A percentile compares a stretch with the other conserved stretches of the same genome.
Evolutionary conservation across 30 jellyfish, hydroid and myxozoan genomes (phyloP).

Genomic region (Aurelia coerulea): DNA sequence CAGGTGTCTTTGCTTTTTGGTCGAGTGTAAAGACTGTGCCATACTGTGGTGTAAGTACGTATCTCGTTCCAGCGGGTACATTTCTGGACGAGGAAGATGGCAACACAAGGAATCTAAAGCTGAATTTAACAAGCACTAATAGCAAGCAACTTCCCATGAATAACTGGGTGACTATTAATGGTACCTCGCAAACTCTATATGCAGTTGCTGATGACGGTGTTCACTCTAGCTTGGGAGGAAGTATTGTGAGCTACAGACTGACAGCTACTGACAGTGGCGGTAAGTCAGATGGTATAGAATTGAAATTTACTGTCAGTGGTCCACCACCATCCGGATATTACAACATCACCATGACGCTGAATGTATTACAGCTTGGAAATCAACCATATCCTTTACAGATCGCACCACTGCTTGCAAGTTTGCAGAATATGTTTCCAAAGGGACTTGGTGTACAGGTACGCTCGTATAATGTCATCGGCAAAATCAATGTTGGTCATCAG

Average conservation of each 20-base stretch:
- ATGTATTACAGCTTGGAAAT: not conserved
- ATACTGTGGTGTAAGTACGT: conserved; percentile 47
- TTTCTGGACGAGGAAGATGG: conserved; percentile 92
- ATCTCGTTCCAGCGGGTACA: conserved; percentile 52
- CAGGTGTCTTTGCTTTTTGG: too few species aligned
- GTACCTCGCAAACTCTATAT: conserved; percentile 26
- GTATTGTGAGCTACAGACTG: not conserved
- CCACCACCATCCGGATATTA: conserved; percentile 54
- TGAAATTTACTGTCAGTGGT: conserved; percentile 9
- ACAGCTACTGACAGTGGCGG: conserved; percentile 63
- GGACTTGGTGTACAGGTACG: conserved; percentile 39
- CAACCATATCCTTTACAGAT: conserved; percentile 42
- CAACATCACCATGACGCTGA: conserved; percentile 48
- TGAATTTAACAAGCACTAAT: conserved; percentile 22
- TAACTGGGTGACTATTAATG: conserved; percentile 45
- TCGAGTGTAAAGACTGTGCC: conserved; percentile 15
- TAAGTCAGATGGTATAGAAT: not conserved
- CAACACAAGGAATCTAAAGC: conserved; percentile 62
- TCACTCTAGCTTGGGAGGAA: not conserved
- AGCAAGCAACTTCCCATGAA: conserved; percentile 21
- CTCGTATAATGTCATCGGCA: conserved; percentile 20
- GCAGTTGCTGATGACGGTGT: conserved; percentile 54
- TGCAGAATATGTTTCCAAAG: conserved; percentile 11
- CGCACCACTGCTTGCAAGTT: not conserved
- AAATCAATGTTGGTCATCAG: not conserved